Evolutionary conservation across 2,888 invertebrate species (phyloP), one percentile per base, ranked within the genome.

Genomic region (Callosobruchus maculatus): DNA sequence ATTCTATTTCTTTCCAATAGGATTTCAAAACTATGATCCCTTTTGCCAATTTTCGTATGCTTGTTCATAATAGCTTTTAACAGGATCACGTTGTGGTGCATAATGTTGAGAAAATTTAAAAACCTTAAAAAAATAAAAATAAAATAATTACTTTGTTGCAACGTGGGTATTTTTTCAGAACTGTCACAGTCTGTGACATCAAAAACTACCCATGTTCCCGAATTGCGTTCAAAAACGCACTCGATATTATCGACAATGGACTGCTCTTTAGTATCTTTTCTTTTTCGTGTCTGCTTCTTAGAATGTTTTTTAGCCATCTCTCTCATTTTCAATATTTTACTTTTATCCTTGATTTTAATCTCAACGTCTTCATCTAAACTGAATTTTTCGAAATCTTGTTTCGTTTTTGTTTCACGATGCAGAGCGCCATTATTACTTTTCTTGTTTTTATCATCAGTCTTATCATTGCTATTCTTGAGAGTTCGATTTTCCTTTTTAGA

Each of bases 161-260:
- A 30, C 22, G 68, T 49, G 4, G 68, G 67, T 9, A 66, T 26
- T 69, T 30, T 74, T 4, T 21, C 31, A 20, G 74, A 70, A 13
- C 72, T 72, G 7, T 21, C 31, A 20, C 72, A 70, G n/a, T 73
- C 71, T 4, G 73, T 72, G 49, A 75, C 22, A 20, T 78, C 75
- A 73, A 71, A 77, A 21, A 79, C 78, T 3, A 77, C 74, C 87
- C 87, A 87, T 0, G 80, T 80, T 0, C 87, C 87, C 0, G 86
- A 86, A 78, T 86, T 86, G 31, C 85, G 78, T 74, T 81, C 78
- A 72, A 86, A 85, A 7, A 81, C 72, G 71, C 80, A 80, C 74
- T 85, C 83, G 20, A 81, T 78, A 73, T 79, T 77, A 67, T 80
- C 75, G 7, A 70, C 0, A 22, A 72, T 76, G 9, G 20, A 69